phyloP scores from a whole-genome alignment of 2,888 invertebrate genomes.

The Elegia similella region DNA sequence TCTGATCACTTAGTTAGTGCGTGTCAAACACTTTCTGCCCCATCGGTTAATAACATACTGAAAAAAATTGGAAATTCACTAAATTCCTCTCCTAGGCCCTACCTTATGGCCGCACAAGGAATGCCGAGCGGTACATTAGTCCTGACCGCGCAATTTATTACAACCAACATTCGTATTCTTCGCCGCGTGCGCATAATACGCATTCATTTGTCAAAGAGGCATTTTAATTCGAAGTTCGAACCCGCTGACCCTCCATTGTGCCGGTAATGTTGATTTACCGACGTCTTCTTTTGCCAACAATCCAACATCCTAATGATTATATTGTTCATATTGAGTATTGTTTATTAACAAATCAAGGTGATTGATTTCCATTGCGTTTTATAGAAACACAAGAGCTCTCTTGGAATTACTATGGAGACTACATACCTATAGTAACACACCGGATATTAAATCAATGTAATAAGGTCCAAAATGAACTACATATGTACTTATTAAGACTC shows the following conservation, averaged over 20 bases:
- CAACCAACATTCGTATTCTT: conserved; percentile 37
- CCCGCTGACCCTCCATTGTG: conserved; percentile 17
- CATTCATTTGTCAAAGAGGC: conserved; percentile 42
- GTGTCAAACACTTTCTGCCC: too few relatives aligned
- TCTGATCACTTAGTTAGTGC: too few relatives aligned
- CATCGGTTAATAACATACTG: too few relatives aligned
- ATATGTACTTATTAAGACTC: too few relatives aligned
- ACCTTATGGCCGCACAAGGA: conserved; percentile 9
- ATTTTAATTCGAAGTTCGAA: conserved; percentile 24
- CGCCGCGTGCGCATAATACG: conserved; percentile 35
- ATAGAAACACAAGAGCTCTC: too few relatives aligned
- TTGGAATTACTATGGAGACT: too few relatives aligned
- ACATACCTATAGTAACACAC: too few relatives aligned
- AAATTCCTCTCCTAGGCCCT: neutral
- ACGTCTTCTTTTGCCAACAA: conserved; percentile 9
- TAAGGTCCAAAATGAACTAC: too few relatives aligned
- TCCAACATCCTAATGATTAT: conserved; percentile 5
- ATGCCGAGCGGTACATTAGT: conserved; percentile 26
- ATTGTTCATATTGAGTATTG: neutral
- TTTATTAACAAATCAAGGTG: neutral
- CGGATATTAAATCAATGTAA: too few relatives aligned
- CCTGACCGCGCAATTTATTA: conserved; percentile 40
- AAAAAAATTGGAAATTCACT: too few relatives aligned
- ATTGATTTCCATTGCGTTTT: neutral
- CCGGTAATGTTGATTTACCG: conserved; percentile 16